These are phyloP conservation scores for Diarsia rubi DNA, from an alignment of 2,888 invertebrate species.

Conservation along the genomic window DNA sequence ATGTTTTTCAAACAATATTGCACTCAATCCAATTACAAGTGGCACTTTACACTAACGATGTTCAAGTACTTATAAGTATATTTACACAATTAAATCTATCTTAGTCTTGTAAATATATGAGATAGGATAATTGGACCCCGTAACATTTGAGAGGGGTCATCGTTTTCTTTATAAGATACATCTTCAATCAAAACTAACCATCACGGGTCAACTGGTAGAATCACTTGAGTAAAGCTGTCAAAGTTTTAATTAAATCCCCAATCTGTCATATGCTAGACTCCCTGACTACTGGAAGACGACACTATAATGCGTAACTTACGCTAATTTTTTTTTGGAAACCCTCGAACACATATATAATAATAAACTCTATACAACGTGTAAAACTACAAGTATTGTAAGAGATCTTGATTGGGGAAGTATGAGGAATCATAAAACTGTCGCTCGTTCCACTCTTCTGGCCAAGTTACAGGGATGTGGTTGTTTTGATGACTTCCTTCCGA, in stretches of 20 bases:
- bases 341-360: neutral
- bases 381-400: constrained; percentile 80
- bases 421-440: constrained; percentile 68
- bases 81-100: constrained; percentile 46
- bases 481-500: constrained; percentile 22
- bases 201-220: neutral
- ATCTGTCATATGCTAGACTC: neutral
- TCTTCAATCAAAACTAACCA: constrained; percentile 10
- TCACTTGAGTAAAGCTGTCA: neutral
- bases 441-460: constrained; percentile 57
- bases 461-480: constrained; percentile 57
- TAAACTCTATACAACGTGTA: neutral
- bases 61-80: constrained; percentile 19
- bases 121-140: constrained; percentile 10
- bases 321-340: constrained; percentile 31
- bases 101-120: constrained; percentile 26
- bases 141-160: constrained; percentile 10
- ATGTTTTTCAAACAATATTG: constrained; percentile 32
- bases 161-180: constrained; percentile 4
- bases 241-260: neutral
- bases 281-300: neutral
- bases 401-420: constrained; percentile 76
- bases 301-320: constrained; percentile 1
- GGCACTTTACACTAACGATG: constrained; percentile 26
- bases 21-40: constrained; percentile 22